A percentile compares a stretch with the other conserved stretches of the same genome.
These are phyloP conservation scores for Pristiophorus japonicus DNA, from an alignment of 2,113 vertebrate species.

Conservation along the genomic window DNA sequence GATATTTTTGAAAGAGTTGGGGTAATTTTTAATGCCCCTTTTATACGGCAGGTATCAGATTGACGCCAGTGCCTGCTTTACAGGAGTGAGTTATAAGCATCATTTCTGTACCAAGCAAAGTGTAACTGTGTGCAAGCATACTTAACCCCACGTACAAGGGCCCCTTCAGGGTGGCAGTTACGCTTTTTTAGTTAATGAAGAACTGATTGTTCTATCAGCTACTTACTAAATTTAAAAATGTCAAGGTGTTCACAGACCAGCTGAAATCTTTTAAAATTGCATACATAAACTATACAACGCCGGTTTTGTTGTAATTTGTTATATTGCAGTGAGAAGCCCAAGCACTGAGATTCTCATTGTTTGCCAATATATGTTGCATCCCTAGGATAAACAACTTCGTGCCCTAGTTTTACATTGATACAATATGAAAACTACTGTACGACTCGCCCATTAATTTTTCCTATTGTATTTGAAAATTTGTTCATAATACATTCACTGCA, in stretches of 20 bases:
- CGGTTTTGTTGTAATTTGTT: background rate
- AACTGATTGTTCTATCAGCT: background rate
- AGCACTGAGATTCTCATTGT: background rate
- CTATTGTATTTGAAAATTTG: constrained; percentile 39
- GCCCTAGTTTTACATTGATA: background rate
- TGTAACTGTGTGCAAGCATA: background rate
- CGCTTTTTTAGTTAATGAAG: background rate
- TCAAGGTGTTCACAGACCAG: background rate
- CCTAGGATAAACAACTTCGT: background rate
- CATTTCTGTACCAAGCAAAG: background rate
- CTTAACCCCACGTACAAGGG: background rate
- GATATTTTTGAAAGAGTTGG: background rate
- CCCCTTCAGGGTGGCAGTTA: background rate
- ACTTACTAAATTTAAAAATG: background rate
- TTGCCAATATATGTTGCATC: background rate
- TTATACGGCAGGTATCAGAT: background rate
- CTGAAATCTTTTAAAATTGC: background rate
- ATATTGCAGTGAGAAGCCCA: background rate
- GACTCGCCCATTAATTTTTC: constrained; percentile 36
- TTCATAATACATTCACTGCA: constrained; percentile 41
- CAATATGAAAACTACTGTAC: constrained; percentile 39
- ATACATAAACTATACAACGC: background rate
- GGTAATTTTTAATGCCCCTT: background rate
- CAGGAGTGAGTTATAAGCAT: background rate
- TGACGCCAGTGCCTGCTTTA: background rate